A percentile compares a stretch with the other conserved stretches of the same genome.
Evolutionary conservation across 2,888 invertebrate species (phyloP).

Genomic region (Alsophila aescularia): DNA sequence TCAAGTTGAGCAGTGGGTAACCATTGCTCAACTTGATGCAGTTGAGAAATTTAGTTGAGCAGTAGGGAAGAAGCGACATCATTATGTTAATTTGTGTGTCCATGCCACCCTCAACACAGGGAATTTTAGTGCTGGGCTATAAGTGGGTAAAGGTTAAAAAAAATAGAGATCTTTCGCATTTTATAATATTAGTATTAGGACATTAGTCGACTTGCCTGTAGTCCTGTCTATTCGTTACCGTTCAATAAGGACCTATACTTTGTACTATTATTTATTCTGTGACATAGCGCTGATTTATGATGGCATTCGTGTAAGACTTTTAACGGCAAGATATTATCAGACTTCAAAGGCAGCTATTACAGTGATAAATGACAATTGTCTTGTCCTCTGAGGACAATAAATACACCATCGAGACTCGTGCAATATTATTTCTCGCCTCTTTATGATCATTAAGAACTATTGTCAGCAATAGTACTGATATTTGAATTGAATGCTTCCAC

Average conservation of each 20-base stretch:
- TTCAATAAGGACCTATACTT: slow-evolving; percentile 55
- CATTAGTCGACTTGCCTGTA: slow-evolving; percentile 39
- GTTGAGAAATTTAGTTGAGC: too few species aligned
- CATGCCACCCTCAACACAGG: too few species aligned
- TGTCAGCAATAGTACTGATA: slow-evolving; percentile 71
- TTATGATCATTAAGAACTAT: slow-evolving; percentile 79
- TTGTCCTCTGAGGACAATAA: slow-evolving; percentile 78
- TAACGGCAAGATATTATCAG: slow-evolving; percentile 74
- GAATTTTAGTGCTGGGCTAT: too few species aligned
- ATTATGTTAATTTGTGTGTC: too few species aligned
- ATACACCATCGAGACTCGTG: slow-evolving; percentile 71
- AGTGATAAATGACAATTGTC: slow-evolving; percentile 82
- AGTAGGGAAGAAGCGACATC: too few species aligned
- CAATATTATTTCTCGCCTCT: slow-evolving; percentile 76
- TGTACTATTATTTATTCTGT: too few species aligned
- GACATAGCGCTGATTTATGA: slow-evolving; percentile 59
- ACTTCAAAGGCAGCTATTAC: slow-evolving; percentile 81
- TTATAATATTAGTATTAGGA: slow-evolving; percentile 18
- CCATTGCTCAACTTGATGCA: too few species aligned
- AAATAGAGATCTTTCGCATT: too few species aligned
- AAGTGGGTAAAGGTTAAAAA: too few species aligned
- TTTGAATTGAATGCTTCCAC: slow-evolving; percentile 80
- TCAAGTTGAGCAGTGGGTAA: too few species aligned
- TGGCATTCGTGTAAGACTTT: slow-evolving; percentile 57
- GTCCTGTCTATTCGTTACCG: slow-evolving; percentile 43